Evolutionary conservation across 2,888 invertebrate species (phyloP), one percentile per base, ranked within the genome.

Genomic region (Sepiola atlantica): DNA sequence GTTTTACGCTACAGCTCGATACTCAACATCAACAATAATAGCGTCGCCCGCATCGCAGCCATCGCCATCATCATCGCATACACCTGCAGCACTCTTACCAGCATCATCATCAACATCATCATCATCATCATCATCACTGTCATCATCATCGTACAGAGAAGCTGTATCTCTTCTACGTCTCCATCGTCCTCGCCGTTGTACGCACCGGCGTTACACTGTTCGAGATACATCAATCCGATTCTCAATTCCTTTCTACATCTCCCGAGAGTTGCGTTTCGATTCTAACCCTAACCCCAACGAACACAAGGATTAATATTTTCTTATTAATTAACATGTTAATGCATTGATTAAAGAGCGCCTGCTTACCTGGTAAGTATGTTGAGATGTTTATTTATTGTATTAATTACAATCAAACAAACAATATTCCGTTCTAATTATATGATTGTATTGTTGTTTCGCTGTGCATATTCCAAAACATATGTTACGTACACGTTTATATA

Each of bases 1-100:
- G n/a, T 77, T 32, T 77, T 77, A 77, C 77, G 77, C 77, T 77
- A 77, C 77, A n/a, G n/a, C n/a, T 77, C 77, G n/a, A 77, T 77
- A 21, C 77, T 77, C n/a, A 77, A 77, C 77, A 24, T 61, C 61
- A 77, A 77, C 77, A 77, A 77, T 77, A 77, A 77, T n/a, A 77
- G n/a, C n/a, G 32, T 32, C 77, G 16, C 12, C 77, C 12, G 12
- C 16, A 18, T n/a, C n/a, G n/a, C n/a, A 24, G 12, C 28, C 77
- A 14, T n/a, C n/a, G 16, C 14, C 77, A 1, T 14, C 32, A 18
- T 32, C 77, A n/a, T n/a, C 45, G 45, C 45, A 45, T 45, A 45
- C 8, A 45, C 45, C 45, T 45, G 8, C 45, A 45, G 45, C 45
- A 45, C 45, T 45, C 8, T 8, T 45, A 45, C 45, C 45, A 45